These are phyloP conservation scores for Parazoanthus darwini DNA, from an alignment of 92 coral and sea anemone species.

Conservation along the genomic window DNA sequence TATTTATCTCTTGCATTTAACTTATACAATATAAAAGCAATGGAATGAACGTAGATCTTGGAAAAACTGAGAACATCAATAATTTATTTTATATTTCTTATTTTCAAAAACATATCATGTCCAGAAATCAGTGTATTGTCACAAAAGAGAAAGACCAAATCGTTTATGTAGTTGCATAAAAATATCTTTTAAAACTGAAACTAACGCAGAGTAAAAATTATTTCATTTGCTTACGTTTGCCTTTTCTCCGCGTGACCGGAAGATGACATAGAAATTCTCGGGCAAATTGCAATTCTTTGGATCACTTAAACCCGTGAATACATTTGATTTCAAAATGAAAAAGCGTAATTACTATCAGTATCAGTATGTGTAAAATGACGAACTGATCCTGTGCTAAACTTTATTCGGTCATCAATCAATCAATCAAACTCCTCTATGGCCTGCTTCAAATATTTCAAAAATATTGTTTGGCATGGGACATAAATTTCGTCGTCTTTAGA, in stretches of 20 bases:
- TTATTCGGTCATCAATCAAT: background rate
- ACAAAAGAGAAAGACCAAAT: background rate
- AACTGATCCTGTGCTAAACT: background rate
- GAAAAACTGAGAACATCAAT: slow-evolving; percentile 28
- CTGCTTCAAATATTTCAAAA: background rate
- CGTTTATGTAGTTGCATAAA: background rate
- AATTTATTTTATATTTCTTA: slow-evolving; percentile 9
- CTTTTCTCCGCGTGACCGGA: slow-evolving; percentile 20
- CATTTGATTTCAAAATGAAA: background rate
- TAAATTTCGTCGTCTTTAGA: background rate
- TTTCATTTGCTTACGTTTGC: background rate
- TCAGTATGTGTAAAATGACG: background rate
- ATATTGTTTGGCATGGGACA: background rate
- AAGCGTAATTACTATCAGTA: background rate
- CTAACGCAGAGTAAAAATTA: background rate
- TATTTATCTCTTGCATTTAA: background rate
- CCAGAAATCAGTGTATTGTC: background rate
- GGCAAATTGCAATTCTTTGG: background rate
- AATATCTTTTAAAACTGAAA: background rate
- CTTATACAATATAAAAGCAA: background rate
- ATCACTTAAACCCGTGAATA: background rate
- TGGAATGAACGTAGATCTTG: background rate
- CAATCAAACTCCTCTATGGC: background rate
- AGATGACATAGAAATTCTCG: background rate
- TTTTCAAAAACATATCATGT: slow-evolving; percentile 2